Evolutionary conservation across 2,888 invertebrate species (phyloP), one percentile per base, ranked within the genome.

Genomic region (Cremastinae sp.): DNA sequence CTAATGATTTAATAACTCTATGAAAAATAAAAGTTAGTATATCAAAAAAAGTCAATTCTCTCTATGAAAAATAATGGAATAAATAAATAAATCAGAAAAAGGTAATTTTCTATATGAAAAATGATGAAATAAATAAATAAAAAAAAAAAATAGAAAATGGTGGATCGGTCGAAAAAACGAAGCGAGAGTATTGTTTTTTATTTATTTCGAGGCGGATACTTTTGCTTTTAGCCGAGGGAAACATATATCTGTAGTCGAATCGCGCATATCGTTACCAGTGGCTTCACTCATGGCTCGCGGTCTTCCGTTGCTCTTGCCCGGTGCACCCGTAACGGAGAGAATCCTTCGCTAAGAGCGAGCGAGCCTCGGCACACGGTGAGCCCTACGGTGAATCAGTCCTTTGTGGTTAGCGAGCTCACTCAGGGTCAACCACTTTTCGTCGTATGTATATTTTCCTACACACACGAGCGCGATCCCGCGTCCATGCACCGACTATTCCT

Each of bases 361-460:
- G 78, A 72, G 78, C 79, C 81, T 79, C 28, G n/a, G n/a, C n/a
- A n/a, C 82, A 81, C 73, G 78, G 78, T 68, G 41, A 82, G 83
- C 85, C 83, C 83, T 83, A 84, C 82, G 85, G 86, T 88, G 88
- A 88, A 87, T 88, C 88, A 86, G 88, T 88, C 86, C 86, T 88
- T 88, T 88, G 87, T 88, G 85, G 86, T 84, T 79, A 83, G 84
- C 84, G 86, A 83, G 70, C 74, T 85, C 85, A 28, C 28, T 89
- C 89, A 89, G 89, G 89, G 89, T 89, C 89, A 88, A 88, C 89
- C 87, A 86, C 88, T 89, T 89, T 89, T 88, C 86, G 87, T 85
- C 84, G 51, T 59, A 64, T 36, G 74, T 58, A 62, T 38, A 74
- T 59, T 49, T 16, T 28, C 49, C 10, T 58, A 59, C 34, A 28